These are phyloP conservation scores for Lochmaea capreae DNA, from an alignment of 2,888 invertebrate genomes.

Conservation along the genomic window DNA sequence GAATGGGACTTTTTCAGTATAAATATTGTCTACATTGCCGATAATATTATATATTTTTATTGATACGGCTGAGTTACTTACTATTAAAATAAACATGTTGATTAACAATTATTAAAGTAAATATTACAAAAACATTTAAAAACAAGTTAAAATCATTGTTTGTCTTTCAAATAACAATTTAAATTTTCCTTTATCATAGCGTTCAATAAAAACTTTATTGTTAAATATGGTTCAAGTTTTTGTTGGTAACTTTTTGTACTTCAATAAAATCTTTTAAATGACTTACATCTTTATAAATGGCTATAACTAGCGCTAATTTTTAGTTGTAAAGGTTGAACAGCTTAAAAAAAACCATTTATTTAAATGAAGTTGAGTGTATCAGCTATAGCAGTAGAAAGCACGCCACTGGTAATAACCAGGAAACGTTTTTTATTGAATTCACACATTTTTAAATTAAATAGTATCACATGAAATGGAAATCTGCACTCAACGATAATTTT, in stretches of 20 bases:
- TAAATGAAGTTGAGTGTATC: no score
- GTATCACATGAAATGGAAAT: no score
- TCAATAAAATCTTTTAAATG: not conserved
- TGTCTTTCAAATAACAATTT: not conserved
- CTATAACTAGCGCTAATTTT: no score
- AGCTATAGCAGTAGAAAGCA: no score
- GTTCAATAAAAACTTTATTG: not conserved
- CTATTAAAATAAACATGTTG: not conserved
- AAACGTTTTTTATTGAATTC: no score
- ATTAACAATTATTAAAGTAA: not conserved
- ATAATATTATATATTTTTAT: not conserved
- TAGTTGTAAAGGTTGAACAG: no score
- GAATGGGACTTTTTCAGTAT: not conserved
- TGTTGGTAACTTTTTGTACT: not conserved
- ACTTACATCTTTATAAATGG: no score
- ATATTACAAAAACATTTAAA: not conserved
- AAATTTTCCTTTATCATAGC: not conserved
- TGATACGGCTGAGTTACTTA: not conserved
- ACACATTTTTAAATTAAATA: no score
- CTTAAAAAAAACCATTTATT: no score
- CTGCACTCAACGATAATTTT: no score
- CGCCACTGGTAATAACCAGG: no score
- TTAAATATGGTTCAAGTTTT: not conserved
- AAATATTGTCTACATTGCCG: not conserved
- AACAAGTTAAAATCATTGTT: not conserved